Evolutionary conservation across 2,888 invertebrate species (phyloP).

Genomic region (Apodemia zela): DNA sequence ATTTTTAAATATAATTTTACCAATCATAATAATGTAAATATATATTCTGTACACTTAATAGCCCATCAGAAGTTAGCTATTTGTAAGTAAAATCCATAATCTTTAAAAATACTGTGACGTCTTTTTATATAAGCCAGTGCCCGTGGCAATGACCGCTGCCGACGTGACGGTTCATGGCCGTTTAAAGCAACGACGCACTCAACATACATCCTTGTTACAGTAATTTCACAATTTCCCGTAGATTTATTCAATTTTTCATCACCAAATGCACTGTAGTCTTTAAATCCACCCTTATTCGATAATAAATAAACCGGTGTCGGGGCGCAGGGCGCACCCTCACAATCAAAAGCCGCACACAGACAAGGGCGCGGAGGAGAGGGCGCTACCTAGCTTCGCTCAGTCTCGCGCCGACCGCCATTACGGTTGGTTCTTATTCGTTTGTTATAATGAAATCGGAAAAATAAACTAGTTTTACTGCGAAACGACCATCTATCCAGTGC

Average conservation of each 20-base stretch:
- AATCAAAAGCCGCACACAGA: conserved; percentile 52
- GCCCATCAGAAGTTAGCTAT: background rate
- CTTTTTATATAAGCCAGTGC: conserved; percentile 60
- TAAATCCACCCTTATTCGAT: conserved; percentile 58
- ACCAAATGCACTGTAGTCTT: conserved; percentile 43
- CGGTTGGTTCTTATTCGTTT: conserved; percentile 58
- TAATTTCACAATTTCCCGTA: conserved; percentile 29
- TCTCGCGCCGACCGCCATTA: conserved; percentile 73
- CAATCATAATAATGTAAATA: background rate
- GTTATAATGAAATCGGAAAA: conserved; percentile 65
- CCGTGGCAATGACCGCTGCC: conserved; percentile 74
- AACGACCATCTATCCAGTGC: conserved; percentile 60
- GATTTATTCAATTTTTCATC: conserved; percentile 31
- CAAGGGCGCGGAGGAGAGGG: conserved; percentile 60
- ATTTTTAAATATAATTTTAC: background rate
- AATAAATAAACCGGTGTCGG: conserved; percentile 61
- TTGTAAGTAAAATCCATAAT: conserved; percentile 28
- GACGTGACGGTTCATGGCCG: conserved; percentile 70
- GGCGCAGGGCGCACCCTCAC: conserved; percentile 51
- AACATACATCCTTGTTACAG: conserved; percentile 31
- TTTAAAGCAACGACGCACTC: conserved; percentile 53
- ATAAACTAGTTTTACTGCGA: conserved; percentile 76
- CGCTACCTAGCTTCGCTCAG: conserved; percentile 66
- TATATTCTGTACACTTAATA: background rate
- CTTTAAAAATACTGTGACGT: conserved; percentile 54